Base-by-base conservation (phyloP, 2,888 invertebrate species). In the Selenia dentaria region DNA sequence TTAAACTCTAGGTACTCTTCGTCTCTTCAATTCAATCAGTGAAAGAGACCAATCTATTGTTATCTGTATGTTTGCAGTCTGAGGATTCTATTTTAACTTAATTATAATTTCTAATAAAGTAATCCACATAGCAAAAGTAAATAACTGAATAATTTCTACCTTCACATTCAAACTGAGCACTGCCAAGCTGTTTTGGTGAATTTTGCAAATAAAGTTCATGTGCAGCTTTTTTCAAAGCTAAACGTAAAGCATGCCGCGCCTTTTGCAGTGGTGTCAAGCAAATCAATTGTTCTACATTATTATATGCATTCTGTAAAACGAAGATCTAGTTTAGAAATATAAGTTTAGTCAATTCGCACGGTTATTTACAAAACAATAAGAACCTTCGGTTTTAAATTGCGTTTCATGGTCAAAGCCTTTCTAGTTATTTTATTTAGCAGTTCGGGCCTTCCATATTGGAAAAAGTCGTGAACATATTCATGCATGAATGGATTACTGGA, bases 381-480 rank as follows among this genome's bases (percentile, higher is more conserved):
- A 32, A 84, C 88, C 82, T 81, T 87, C 0, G 78, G 63, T 57
- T 83, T 89, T 39, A 79, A 77, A 53, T 53, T 73, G 59, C 79
- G 79, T 64, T 83, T 87, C 59, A 88, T 73, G 33, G 83, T 78
- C 38, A 88, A 69, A 9, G 85, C 80, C 70, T 92, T 93, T 37
- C 93, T 79, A 29, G 91, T 91, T 14, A 93, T 92, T 71, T 89
- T 89, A 48, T 88, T 83, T 6, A 93, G 62, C 40, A 93, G 66
- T 48, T 93, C 93, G 0, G 88, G 80, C 46, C 92, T 84, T 20
- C 91, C 92, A 32, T 74, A 83, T 59, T 91, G 91, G 61, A 93
- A 93, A 60, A 85, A 83, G 49, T 92, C 92, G 56, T 93, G 93
- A 16, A 91, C 76, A 73, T 93, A 93, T 57, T 93, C 93, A 54